A percentile compares a stretch with the other conserved stretches of the same genome.
phyloP scores from a whole-genome alignment of 2,888 invertebrate species.

The Eledone cirrhosa region DNA sequence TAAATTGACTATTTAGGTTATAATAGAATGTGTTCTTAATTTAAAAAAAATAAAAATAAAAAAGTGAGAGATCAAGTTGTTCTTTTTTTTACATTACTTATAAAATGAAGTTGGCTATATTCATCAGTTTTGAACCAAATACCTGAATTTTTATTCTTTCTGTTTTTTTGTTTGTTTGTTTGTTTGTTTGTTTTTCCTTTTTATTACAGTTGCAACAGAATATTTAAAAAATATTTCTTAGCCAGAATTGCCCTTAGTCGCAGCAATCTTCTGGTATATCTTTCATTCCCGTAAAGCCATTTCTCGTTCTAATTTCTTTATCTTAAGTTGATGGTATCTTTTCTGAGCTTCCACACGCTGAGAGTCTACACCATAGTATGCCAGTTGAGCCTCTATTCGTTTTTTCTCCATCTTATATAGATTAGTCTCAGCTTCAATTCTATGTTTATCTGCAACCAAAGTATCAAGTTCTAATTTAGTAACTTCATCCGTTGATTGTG shows the following conservation, averaged over 20 bases:
- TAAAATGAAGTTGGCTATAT: too few species aligned
- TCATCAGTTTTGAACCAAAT: too few species aligned
- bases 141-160: background rate
- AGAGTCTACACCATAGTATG: conserved; percentile 23
- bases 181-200: too few species aligned
- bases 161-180: background rate
- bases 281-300: conserved; percentile 17
- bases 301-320: conserved; percentile 20
- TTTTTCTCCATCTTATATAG: conserved; percentile 23
- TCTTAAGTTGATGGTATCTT: conserved; percentile 24
- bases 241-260: background rate
- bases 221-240: background rate
- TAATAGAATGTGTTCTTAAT: too few species aligned
- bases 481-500: conserved; percentile 24
- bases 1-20: too few species aligned
- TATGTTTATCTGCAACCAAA: conserved; percentile 25
- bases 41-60: too few species aligned
- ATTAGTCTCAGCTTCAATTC: conserved; percentile 23
- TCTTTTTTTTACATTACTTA: too few species aligned
- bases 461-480: conserved; percentile 25
- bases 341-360: conserved; percentile 21
- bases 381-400: conserved; percentile 21
- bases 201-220: background rate
- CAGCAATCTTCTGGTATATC: background rate
- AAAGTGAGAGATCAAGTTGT: too few species aligned